Evolutionary conservation across 2,797 vertebrate species (phyloP).

Genomic region (Vultur gryphus): DNA sequence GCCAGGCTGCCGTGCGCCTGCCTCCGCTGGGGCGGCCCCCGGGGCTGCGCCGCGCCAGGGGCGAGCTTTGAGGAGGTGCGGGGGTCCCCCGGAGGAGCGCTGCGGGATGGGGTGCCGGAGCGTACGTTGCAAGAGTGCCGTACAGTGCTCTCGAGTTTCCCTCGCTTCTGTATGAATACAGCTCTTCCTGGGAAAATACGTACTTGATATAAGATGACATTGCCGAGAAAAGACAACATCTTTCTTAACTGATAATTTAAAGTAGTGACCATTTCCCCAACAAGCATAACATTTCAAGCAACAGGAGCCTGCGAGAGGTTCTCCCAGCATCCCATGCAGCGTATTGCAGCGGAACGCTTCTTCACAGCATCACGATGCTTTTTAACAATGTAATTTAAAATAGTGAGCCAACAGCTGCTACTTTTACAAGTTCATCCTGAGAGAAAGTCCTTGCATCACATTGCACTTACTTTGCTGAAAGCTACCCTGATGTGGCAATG

Average conservation of each 20-base stretch:
- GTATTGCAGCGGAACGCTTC: accelerated
- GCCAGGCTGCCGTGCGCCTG: no score
- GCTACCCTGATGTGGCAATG: background rate
- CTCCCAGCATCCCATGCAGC: background rate
- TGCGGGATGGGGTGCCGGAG: accelerated
- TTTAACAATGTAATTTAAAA: background rate
- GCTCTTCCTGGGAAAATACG: accelerated
- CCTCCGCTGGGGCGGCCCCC: background rate
- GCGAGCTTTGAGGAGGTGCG: background rate
- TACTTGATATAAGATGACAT: accelerated
- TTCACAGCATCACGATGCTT: background rate
- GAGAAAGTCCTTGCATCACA: background rate
- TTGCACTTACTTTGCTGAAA: background rate
- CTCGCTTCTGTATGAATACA: accelerated
- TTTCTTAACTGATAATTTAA: background rate
- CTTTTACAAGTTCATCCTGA: background rate
- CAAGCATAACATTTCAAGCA: background rate
- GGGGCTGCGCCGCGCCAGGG: background rate
- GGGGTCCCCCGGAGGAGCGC: background rate
- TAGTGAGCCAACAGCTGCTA: background rate
- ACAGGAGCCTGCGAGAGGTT: background rate
- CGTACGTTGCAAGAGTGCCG: accelerated
- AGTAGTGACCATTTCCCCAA: background rate
- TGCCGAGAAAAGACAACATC: background rate
- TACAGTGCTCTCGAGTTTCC: accelerated